These are phyloP conservation scores for Sympetrum striolatum DNA, from an alignment of 2,888 invertebrate species.

Conservation along the genomic window DNA sequence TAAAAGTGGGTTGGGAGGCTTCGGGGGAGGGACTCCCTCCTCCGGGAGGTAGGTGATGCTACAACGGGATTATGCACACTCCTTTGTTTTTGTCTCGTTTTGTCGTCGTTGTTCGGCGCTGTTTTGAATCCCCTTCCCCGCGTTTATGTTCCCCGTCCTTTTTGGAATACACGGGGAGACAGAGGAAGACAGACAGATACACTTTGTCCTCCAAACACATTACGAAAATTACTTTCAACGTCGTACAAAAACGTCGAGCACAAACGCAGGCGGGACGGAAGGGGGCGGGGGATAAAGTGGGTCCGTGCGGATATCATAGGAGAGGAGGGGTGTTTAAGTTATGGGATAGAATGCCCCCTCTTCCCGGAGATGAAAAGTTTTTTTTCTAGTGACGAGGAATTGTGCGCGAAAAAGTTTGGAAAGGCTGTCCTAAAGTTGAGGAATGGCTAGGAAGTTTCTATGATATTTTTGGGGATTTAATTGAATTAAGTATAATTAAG, in stretches of 20 bases:
- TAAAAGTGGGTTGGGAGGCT: background rate
- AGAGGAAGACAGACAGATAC: background rate
- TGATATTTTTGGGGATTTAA: slow-evolving; percentile 8
- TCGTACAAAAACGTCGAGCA: slow-evolving; percentile 21
- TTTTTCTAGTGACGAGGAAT: background rate
- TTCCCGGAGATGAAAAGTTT: background rate
- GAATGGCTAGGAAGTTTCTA: background rate
- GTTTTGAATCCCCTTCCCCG: background rate
- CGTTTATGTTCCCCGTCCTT: background rate
- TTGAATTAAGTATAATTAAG: background rate
- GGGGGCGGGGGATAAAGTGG: slow-evolving; percentile 4
- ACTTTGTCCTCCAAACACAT: slow-evolving; percentile 42
- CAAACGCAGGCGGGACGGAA: slow-evolving; percentile 22
- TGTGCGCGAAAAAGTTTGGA: background rate
- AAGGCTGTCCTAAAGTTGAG: background rate
- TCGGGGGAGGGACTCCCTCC: background rate
- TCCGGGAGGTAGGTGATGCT: background rate
- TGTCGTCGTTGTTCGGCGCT: slow-evolving; percentile 11
- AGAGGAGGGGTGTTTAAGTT: background rate
- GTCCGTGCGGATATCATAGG: background rate
- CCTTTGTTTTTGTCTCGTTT: slow-evolving; percentile 25
- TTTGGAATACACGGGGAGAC: background rate
- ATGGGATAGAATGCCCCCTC: background rate
- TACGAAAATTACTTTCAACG: slow-evolving; percentile 42
- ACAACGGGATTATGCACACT: slow-evolving; percentile 28